A percentile compares a stretch with the other conserved stretches of the same genome.
Evolutionary conservation across 2,888 invertebrate species (phyloP).

Genomic region (Macaria notata): DNA sequence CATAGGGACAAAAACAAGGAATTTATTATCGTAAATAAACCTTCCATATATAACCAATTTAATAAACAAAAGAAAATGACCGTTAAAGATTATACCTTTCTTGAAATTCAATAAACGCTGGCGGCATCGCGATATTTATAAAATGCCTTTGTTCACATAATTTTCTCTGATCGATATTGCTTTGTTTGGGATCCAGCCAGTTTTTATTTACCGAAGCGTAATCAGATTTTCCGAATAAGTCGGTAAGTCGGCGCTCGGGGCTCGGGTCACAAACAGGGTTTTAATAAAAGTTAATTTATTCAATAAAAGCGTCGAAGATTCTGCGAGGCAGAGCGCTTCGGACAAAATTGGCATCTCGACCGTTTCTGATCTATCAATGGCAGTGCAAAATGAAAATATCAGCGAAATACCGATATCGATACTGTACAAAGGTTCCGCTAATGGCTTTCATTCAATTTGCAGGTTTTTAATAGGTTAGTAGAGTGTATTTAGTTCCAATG

Average conservation of each 20-base stretch:
- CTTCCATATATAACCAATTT: too few species aligned
- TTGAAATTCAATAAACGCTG: conserved; percentile 7
- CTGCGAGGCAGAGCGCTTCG: conserved; percentile 33
- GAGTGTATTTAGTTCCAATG: too few species aligned
- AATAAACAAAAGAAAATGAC: conserved; percentile 3
- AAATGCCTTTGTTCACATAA: conserved; percentile 22
- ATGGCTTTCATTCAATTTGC: too few species aligned
- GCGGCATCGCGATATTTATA: conserved; percentile 13
- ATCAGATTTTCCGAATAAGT: conserved; percentile 59
- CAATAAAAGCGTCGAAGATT: conserved; percentile 65
- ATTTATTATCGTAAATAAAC: too few species aligned
- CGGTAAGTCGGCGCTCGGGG: conserved; percentile 51
- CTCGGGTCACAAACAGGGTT: conserved; percentile 65
- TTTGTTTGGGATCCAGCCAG: conserved; percentile 35
- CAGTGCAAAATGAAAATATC: conserved; percentile 10
- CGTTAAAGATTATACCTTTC: conserved; percentile 4
- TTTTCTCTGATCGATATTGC: conserved; percentile 27
- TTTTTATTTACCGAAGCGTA: conserved; percentile 54
- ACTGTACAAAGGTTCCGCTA: too few species aligned
- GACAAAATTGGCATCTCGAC: conserved; percentile 43
- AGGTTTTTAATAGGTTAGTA: too few species aligned
- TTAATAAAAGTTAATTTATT: conserved; percentile 78
- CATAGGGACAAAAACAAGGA: too few species aligned
- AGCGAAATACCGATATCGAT: neutral
- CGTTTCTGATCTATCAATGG: conserved; percentile 38